Percentiles rank a stretch among this genome's conserved stretches.
Conservation (phyloP, 2,888 invertebrate species). For the Ophion slaviceki region DNA sequence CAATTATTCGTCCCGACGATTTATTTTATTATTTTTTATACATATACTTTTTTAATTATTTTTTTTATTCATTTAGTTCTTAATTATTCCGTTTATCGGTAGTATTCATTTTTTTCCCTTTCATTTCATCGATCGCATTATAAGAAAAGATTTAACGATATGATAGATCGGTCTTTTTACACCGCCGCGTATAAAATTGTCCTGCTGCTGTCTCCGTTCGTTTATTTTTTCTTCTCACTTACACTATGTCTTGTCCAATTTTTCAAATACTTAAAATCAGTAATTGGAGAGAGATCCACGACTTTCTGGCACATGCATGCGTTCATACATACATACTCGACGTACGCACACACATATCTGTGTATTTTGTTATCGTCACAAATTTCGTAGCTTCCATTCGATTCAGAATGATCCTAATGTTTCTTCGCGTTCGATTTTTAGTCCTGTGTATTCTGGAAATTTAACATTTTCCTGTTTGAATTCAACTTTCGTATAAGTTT, state of each 20-base stretch:
- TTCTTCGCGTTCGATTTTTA: background rate
- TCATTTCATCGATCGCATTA: slow-evolving; percentile 68
- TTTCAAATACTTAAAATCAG: slow-evolving; percentile 1
- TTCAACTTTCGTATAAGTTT: slow-evolving; percentile 4
- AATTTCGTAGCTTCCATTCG: slow-evolving; percentile 28
- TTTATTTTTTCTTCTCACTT: slow-evolving; percentile 35
- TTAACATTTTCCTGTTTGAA: slow-evolving; percentile 19
- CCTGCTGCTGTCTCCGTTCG: slow-evolving; percentile 47
- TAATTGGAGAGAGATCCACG: slow-evolving; percentile 41
- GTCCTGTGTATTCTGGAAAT: background rate
- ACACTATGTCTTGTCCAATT: slow-evolving; percentile 47
- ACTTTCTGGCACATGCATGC: slow-evolving; percentile 28
- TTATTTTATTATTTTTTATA: slow-evolving; percentile 48
- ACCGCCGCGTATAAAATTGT: slow-evolving; percentile 69
- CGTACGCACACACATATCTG: background rate
- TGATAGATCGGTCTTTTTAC: slow-evolving; percentile 74
- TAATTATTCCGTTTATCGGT: slow-evolving; percentile 71
- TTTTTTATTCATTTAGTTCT: slow-evolving; percentile 60
- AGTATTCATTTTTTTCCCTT: slow-evolving; percentile 63
- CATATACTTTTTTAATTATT: slow-evolving; percentile 50
- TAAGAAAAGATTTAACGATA: slow-evolving; percentile 78
- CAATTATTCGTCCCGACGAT: slow-evolving; percentile 59
- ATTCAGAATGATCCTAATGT: background rate
- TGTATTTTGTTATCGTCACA: slow-evolving; percentile 6
- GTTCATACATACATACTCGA: background rate